A percentile compares a stretch with the other conserved stretches of the same genome.
These are phyloP conservation scores for Barnardius zonarius DNA, from an alignment of 2,113 vertebrate genomes.

Conservation along the genomic window DNA sequence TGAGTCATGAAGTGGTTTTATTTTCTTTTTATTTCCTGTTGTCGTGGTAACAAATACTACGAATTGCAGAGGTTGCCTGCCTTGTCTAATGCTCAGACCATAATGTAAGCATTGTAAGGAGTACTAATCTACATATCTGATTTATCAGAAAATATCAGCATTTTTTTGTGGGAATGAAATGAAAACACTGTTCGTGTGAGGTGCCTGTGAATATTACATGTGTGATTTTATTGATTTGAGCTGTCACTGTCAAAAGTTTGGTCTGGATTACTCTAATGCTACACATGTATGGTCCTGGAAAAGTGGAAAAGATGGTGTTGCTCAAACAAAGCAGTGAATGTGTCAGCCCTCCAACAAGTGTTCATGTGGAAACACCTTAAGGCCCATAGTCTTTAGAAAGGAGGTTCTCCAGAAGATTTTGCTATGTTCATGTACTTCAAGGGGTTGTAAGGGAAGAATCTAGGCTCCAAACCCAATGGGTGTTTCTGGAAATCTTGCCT, in stretches of 20 bases:
- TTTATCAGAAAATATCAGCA: background rate
- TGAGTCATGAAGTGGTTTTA: background rate
- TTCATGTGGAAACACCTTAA: background rate
- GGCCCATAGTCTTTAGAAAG: background rate
- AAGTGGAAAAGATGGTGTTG: background rate
- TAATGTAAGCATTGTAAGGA: background rate
- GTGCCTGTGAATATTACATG: background rate
- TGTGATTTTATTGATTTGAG: background rate
- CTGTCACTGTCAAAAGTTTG: background rate
- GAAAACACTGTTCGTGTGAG: background rate
- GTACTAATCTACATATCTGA: background rate
- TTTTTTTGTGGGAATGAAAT: background rate
- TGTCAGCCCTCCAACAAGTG: background rate
- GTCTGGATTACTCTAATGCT: background rate
- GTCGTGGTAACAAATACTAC: background rate
- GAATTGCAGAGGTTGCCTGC: background rate
- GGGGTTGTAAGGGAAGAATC: background rate
- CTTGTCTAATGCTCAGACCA: background rate
- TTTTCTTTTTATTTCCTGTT: background rate
- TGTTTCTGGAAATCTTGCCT: background rate
- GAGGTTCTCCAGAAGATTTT: background rate
- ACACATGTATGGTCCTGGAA: background rate
- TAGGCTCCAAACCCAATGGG: background rate
- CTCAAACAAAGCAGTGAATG: background rate
- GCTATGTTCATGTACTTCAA: accelerated